These are phyloP conservation scores for Chelonus formosanus DNA, from an alignment of 2,888 invertebrate genomes.

Conservation along the genomic window DNA sequence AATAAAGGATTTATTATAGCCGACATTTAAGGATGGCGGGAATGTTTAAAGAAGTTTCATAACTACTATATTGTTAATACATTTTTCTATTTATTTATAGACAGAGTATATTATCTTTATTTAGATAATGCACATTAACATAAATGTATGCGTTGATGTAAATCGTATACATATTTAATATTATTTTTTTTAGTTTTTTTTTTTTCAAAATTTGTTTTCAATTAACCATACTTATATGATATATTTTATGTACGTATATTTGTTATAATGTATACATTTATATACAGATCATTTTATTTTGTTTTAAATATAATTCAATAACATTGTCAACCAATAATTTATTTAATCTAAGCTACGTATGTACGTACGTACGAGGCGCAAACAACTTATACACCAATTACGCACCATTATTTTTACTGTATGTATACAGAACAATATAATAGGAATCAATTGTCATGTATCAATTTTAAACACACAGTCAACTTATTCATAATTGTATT, in stretches of 20 bases:
- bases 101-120: background rate
- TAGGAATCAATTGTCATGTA: conserved; percentile 24
- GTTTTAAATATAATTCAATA: conserved; percentile 57
- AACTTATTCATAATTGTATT: background rate
- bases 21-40: too few species aligned
- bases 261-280: conserved; percentile 56
- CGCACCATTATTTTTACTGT: background rate
- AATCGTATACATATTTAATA: conserved; percentile 2
- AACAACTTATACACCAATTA: conserved; percentile 15
- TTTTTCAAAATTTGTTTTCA: conserved; percentile 1
- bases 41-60: too few species aligned
- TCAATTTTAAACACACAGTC: conserved; percentile 5
- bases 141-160: conserved; percentile 1
- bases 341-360: conserved; percentile 31
- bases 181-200: background rate
- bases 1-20: too few species aligned
- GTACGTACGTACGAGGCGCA: conserved; percentile 6
- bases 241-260: conserved; percentile 36
- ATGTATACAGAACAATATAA: background rate
- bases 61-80: background rate
- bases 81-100: conserved; percentile 3
- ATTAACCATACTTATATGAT: conserved; percentile 19
- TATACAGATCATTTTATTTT: conserved; percentile 55
- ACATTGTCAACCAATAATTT: conserved; percentile 63
- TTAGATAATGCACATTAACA: background rate